A percentile compares a stretch with the other conserved stretches of the same genome.
phyloP scores from a whole-genome alignment of 2,113 vertebrate genomes.

The Marcusenius ussheri region DNA sequence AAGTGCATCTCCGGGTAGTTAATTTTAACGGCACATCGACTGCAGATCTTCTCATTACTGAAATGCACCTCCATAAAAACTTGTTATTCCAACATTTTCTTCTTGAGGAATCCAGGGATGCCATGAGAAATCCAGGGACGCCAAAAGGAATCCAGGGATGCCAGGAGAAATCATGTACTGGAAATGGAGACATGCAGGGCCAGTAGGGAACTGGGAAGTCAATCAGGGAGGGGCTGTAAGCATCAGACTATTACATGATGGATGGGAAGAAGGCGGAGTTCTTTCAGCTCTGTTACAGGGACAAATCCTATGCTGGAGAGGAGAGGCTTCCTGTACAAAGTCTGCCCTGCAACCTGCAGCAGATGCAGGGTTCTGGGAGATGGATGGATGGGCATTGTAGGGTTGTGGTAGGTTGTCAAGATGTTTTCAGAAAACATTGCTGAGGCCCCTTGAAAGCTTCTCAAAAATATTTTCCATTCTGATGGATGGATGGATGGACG shows the following conservation, averaged over 20 bases:
- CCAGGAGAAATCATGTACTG: background rate
- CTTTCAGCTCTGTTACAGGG: background rate
- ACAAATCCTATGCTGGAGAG: background rate
- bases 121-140: too few species aligned
- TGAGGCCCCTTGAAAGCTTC: background rate
- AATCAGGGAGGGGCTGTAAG: background rate
- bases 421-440: background rate
- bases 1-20: background rate
- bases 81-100: background rate
- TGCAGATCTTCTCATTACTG: background rate
- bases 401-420: background rate
- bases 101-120: background rate
- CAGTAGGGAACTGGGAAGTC: background rate
- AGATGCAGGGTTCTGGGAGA: background rate
- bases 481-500: background rate
- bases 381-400: background rate
- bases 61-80: background rate
- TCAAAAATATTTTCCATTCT: background rate
- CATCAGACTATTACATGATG: background rate
- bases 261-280: background rate
- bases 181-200: background rate
- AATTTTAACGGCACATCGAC: background rate
- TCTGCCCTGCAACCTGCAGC: background rate
- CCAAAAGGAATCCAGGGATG: too few species aligned
- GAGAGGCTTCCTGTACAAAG: background rate